These are phyloP conservation scores for Misgurnus mizolepis DNA, from an alignment of 2,113 vertebrate species.

Conservation along the genomic window DNA sequence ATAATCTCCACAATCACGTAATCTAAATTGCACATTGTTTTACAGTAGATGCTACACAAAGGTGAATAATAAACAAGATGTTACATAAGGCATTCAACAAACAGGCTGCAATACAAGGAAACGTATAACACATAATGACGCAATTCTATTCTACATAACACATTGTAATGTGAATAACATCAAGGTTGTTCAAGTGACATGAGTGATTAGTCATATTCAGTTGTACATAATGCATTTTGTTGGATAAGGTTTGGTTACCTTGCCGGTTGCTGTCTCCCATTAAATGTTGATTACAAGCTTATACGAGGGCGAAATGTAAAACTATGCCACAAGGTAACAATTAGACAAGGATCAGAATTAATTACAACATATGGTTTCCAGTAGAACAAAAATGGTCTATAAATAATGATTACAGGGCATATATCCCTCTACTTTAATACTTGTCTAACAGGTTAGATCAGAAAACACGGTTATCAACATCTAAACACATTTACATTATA, in stretches of 20 bases:
- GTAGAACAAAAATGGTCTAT: not conserved
- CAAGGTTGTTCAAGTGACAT: not conserved
- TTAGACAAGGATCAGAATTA: not conserved
- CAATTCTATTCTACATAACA: too few relatives aligned
- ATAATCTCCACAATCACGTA: conserved; percentile 47
- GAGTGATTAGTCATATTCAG: not conserved
- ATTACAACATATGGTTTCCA: conserved; percentile 9
- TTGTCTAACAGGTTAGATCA: not conserved
- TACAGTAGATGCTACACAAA: not conserved
- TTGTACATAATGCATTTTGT: not conserved
- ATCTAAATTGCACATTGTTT: conserved; percentile 26
- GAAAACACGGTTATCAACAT: not conserved
- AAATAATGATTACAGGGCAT: conserved; percentile 1
- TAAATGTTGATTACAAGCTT: conserved; percentile 19
- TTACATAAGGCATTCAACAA: conserved; percentile 27
- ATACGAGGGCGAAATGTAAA: conserved; percentile 9
- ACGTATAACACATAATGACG: not conserved
- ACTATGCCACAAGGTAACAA: conserved; percentile 11
- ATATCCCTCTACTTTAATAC: not conserved
- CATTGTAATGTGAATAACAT: not conserved
- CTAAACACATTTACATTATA: not conserved
- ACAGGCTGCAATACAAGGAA: not conserved
- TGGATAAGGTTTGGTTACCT: not conserved
- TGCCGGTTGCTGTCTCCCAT: not conserved
- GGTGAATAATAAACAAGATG: conserved; percentile 20